Conservation (phyloP, 2,888 invertebrate species). For the Parascotia fuliginaria region DNA sequence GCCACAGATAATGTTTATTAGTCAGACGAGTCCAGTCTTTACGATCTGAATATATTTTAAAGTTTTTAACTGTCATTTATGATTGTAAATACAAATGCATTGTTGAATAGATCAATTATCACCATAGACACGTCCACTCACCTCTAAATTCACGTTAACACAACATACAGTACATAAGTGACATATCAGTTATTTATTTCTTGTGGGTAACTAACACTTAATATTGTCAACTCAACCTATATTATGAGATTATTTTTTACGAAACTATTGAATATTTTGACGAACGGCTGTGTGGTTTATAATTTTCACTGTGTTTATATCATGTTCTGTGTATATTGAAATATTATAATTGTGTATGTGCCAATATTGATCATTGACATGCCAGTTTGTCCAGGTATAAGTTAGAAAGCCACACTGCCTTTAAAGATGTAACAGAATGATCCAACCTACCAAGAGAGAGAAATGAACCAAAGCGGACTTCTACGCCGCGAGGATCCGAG, state of each 20-base stretch:
- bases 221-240: constrained; percentile 55
- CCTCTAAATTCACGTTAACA: constrained; percentile 31
- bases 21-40: constrained; percentile 6
- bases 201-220: constrained; percentile 62
- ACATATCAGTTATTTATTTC: constrained; percentile 61
- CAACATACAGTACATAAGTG: constrained; percentile 34
- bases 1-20: background rate
- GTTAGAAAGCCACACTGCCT: constrained; percentile 81
- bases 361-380: constrained; percentile 72
- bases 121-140: constrained; percentile 20
- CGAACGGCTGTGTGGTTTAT: constrained; percentile 73
- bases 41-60: constrained; percentile 32
- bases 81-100: constrained; percentile 26
- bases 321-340: constrained; percentile 38
- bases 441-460: constrained; percentile 64
- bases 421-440: constrained; percentile 69
- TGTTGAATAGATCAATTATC: constrained; percentile 10
- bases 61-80: constrained; percentile 27
- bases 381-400: constrained; percentile 82
- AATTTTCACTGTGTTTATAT: constrained; percentile 38
- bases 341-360: constrained; percentile 55
- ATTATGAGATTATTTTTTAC: constrained; percentile 51
- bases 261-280: constrained; percentile 35
- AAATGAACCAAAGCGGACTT: constrained; percentile 59
- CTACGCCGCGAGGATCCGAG: constrained; percentile 76